Evolutionary conservation across 2,888 invertebrate genomes (phyloP).

Genomic region (Drosophila neotestacea): DNA sequence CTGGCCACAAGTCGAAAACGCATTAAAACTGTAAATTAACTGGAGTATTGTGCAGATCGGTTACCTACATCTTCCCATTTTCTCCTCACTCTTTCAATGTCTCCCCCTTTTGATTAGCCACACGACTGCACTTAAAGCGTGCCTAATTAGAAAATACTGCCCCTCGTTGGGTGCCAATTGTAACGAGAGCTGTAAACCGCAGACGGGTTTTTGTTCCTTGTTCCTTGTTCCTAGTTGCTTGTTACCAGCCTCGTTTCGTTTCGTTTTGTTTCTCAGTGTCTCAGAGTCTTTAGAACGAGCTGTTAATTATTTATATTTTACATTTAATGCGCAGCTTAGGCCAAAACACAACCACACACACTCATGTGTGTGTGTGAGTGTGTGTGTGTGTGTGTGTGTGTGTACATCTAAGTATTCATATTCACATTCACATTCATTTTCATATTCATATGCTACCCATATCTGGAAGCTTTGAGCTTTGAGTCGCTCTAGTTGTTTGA

Average conservation of each 20-base stretch:
- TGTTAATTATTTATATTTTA: constrained; percentile 81
- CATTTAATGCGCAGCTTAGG: constrained; percentile 77
- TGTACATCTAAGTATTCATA: constrained; percentile 53
- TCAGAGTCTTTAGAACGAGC: constrained; percentile 44
- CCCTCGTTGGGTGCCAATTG: constrained; percentile 38
- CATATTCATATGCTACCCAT: constrained; percentile 58
- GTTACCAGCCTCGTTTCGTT: constrained; percentile 11
- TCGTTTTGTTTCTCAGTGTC: constrained; percentile 13
- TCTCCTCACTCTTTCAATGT: neutral
- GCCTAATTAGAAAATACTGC: constrained; percentile 63
- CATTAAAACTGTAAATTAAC: constrained; percentile 80
- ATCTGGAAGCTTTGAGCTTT: constrained; percentile 63
- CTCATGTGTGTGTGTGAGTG: neutral
- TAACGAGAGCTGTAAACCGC: constrained; percentile 45
- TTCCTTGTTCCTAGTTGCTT: neutral
- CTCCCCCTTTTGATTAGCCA: constrained; percentile 53
- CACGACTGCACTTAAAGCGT: constrained; percentile 64
- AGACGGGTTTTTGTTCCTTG: constrained; percentile 39
- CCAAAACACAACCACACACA: constrained; percentile 35
- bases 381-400: constrained; percentile 1
- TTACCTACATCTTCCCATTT: neutral
- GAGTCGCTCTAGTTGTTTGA: constrained; percentile 69
- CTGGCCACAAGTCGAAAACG: constrained; percentile 74
- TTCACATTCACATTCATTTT: constrained; percentile 47
- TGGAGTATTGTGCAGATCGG: constrained; percentile 65